These are phyloP conservation scores for Diplolepis rosae DNA, from an alignment of 2,888 invertebrate genomes.

Conservation along the genomic window DNA sequence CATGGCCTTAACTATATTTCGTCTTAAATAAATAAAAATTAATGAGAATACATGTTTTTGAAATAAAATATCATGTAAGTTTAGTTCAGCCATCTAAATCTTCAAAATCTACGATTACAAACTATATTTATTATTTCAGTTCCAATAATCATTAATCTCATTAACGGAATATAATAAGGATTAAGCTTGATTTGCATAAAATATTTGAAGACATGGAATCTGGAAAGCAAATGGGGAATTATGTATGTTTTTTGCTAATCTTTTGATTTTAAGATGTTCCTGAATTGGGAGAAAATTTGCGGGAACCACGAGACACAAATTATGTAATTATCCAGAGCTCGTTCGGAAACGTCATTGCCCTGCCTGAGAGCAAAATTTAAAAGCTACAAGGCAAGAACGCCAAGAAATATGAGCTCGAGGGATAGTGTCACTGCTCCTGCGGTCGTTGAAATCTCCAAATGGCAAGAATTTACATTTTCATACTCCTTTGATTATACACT, in stretches of 20 bases:
- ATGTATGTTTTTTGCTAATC: background rate
- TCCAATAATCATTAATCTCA: background rate
- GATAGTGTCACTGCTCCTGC: slow-evolving; percentile 17
- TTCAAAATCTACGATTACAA: too few species aligned
- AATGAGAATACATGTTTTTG: too few species aligned
- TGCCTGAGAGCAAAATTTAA: slow-evolving; percentile 14
- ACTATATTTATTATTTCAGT: background rate
- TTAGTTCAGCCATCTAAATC: too few species aligned
- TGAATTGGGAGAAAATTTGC: slow-evolving; percentile 19
- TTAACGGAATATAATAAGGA: too few species aligned
- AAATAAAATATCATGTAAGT: too few species aligned
- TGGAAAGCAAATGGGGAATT: too few species aligned
- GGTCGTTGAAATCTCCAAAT: slow-evolving; percentile 23
- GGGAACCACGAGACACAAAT: slow-evolving; percentile 8
- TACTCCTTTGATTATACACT: background rate
- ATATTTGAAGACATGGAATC: too few species aligned
- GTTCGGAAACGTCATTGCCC: slow-evolving; percentile 27
- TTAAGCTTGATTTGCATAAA: too few species aligned
- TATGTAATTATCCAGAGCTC: slow-evolving; percentile 21
- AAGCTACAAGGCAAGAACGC: background rate
- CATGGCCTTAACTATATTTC: too few species aligned
- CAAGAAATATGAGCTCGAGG: slow-evolving; percentile 1
- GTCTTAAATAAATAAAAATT: too few species aligned
- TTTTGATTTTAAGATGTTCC: background rate
- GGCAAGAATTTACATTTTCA: slow-evolving; percentile 10